phyloP scores from a whole-genome alignment of 1,140 invertebrate species.

The Pseudoatta argentina region DNA sequence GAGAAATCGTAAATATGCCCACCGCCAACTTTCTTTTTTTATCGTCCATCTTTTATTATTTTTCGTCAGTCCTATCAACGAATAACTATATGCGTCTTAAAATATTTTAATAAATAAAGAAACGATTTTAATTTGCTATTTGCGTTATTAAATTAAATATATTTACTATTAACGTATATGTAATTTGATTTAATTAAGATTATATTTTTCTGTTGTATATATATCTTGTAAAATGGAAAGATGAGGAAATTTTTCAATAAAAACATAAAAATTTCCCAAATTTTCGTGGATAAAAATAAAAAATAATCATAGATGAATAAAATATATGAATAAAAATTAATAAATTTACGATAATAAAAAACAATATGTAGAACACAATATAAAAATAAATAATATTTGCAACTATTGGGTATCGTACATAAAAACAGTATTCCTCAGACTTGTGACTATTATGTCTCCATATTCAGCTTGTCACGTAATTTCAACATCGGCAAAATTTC shows the following conservation, averaged over 20 bases:
- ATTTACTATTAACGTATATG: neutral
- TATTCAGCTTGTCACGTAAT: neutral
- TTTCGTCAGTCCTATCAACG: neutral
- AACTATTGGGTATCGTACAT: neutral
- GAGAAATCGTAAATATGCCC: constrained; percentile 61
- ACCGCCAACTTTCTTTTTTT: constrained; percentile 17
- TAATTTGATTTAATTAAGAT: neutral
- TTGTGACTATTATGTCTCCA: neutral
- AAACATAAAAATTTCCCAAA: neutral
- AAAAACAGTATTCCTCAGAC: neutral
- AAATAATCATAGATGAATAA: no score
- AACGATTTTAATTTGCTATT: neutral
- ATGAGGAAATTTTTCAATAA: neutral
- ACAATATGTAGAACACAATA: neutral
- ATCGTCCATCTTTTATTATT: constrained; percentile 32
- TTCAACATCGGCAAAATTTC: neutral
- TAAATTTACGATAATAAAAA: neutral
- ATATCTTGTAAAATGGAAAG: neutral
- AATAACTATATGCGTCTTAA: neutral
- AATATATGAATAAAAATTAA: neutral
- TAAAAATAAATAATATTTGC: neutral
- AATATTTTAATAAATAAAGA: neutral
- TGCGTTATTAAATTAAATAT: constrained; percentile 21
- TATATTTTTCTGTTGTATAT: neutral
- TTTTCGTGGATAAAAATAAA: neutral